Conservation (phyloP, 2,797 vertebrate genomes). For the Gallinago stenura region DNA sequence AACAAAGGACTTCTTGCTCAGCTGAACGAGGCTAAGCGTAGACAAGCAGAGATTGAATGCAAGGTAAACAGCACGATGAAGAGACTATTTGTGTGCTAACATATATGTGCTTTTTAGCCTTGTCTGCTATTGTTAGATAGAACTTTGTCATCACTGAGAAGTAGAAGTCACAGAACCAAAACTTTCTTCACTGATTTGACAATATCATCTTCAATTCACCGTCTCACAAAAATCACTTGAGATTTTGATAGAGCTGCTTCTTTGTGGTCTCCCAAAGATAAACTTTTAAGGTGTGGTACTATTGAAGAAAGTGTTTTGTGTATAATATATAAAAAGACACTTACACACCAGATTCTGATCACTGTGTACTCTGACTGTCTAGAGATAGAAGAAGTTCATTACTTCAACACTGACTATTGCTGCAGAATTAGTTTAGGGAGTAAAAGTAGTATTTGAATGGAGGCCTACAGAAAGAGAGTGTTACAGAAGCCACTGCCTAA, state of each 20-base stretch:
- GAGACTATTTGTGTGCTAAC: neutral
- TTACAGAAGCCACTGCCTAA: neutral
- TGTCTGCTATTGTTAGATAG: neutral
- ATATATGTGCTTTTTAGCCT: neutral
- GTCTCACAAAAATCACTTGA: neutral
- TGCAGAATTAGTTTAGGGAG: neutral
- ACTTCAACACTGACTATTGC: neutral
- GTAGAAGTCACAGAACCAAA: neutral
- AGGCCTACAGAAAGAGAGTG: neutral
- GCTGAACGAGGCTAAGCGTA: constrained; percentile 90
- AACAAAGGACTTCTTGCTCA: constrained; percentile 91
- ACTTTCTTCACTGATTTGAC: neutral
- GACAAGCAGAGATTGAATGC: constrained; percentile 94
- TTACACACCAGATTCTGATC: neutral
- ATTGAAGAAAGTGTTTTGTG: neutral
- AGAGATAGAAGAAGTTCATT: neutral
- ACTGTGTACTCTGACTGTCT: neutral
- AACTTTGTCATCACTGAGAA: neutral
- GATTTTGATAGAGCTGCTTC: constrained; percentile 13
- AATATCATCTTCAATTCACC: neutral
- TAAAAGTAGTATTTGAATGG: neutral
- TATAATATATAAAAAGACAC: neutral
- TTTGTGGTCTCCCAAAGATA: neutral
- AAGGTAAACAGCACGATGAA: constrained; percentile 82
- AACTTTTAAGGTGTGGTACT: neutral